Percentiles rank a stretch among this genome's conserved stretches.
Evolutionary conservation across 2,888 invertebrate genomes (phyloP).

Genomic region (Aphidius colemani): DNA sequence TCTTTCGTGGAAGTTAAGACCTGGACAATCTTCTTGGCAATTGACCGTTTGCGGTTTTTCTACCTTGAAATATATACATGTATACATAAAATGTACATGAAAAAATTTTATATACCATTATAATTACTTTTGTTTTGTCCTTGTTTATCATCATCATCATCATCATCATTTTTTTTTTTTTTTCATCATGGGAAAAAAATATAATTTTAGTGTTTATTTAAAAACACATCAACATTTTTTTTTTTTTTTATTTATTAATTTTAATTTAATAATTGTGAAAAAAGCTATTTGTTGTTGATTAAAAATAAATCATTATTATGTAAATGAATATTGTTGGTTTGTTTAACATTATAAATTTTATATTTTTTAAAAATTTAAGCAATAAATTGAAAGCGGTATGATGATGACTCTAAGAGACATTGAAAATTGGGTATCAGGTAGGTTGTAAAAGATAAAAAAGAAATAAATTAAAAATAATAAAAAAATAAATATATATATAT

Average conservation of each 20-base stretch:
- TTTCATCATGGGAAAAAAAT: background rate
- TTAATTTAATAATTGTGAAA: too few relatives aligned
- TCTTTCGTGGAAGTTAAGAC: slow-evolving; percentile 17
- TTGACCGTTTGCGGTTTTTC: slow-evolving; percentile 24
- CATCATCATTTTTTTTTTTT: background rate
- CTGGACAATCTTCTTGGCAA: slow-evolving; percentile 24
- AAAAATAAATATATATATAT: too few relatives aligned
- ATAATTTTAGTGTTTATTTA: too few relatives aligned
- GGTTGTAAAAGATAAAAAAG: slow-evolving; percentile 5
- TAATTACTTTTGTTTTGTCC: background rate
- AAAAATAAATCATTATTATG: too few relatives aligned
- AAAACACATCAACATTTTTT: background rate
- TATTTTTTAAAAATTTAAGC: too few relatives aligned
- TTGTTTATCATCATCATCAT: background rate
- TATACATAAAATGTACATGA: too few relatives aligned
- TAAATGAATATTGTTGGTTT: too few relatives aligned
- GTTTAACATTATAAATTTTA: too few relatives aligned
- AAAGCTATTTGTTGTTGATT: too few relatives aligned
- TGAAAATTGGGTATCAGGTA: slow-evolving; percentile 44
- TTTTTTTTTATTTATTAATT: too few relatives aligned
- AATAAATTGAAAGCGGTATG: too few relatives aligned
- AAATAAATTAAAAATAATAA: background rate
- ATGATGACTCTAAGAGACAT: slow-evolving; percentile 30
- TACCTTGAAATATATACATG: background rate
- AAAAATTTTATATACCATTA: background rate